Base-by-base conservation (phyloP, 2,797 vertebrate genomes). In the Pipistrellus pipistrellus region DNA sequence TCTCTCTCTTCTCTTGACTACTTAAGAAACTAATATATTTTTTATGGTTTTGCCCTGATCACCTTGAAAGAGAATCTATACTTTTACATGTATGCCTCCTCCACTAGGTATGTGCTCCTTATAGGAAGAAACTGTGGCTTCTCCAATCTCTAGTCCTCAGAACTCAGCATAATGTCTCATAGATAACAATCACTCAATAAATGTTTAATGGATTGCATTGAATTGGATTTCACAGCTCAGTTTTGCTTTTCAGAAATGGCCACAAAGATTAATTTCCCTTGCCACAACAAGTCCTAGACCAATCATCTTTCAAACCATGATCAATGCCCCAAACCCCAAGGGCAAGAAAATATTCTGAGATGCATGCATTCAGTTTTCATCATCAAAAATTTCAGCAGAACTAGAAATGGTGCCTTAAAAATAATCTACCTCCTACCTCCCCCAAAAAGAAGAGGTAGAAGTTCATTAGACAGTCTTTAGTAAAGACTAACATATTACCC, bases 301-400 rank as follows among this genome's bases (percentile, higher is more conserved):
- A 76, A n/a, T 68, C 32, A 76, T 72, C 73, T 32, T 92, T 94
- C 77, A 84, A 77, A 21, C 41, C 35, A 88, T 41, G 85, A 44
- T 88, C 68, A 69, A 85, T 15, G n/a, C 83, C 55, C 84, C 44
- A 23, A 53, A 44, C 25, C 7, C 38, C 21, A 6, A 41, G 4
- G 8, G 6, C 86, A 48, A 93, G 23, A 92, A 91, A 85, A 73
- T 55, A 68, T 46, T 25, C 53, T 83, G 48, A 53, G 68, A 81
- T 30, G 1, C 4, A 68, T 6, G 5, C 17, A 68, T 62, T 85
- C 94, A 35, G 27, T 88, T 91, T 77, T 55, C 20, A 55, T 55
- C 27, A 80, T 66, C 25, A 81, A 80, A 80, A 15, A 38, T 66
- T 71, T 66, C n/a, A 76, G 41, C 8, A 66, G 23, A 77, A 44